Evolutionary conservation across 2,113 vertebrate species (phyloP), one percentile per base, ranked within the genome.

Genomic region (Ascaphus truei): DNA sequence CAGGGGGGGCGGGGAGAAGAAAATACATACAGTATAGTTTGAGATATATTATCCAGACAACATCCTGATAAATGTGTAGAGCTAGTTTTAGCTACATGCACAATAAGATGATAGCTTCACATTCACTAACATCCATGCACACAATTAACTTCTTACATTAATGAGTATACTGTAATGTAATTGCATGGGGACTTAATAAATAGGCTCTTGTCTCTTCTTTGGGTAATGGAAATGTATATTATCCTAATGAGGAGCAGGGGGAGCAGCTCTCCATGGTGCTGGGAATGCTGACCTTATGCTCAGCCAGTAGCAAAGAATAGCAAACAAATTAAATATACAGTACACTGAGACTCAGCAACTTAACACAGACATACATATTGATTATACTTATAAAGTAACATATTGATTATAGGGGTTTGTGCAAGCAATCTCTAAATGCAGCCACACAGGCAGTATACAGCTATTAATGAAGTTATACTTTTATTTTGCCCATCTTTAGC

Each of bases 231-330:
- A 29, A 26, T 13, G 22, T 50, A 20, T 25, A 26, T 34, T 64
- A 31, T 22, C 20, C 11, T 55, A 55, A 63, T 36, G 18, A 50
- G 43, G 8, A 34, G 9, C 20, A 48, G 43, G 12, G 27, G 23
- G 48, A 52, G 45, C 48, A 5, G 13, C 62, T 52, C 62, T 52
- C 47, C 33, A 52, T 52, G 62, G 47, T 51, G 47, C 47, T 52
- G 62, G 47, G 43, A 52, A 64, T 25, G 29, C 20, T 50, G 43
- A 27, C 30, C 43, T 30, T 30, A 16, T 9, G 36, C 59, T 62
- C 20, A 30, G 18, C 2, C 30, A 18, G n/a, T 43, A 41, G 15
- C 8, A 30, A 3, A n/a, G n/a, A n/a, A n/a, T n/a, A 57, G 18
- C 8, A 57, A 57, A 33, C 22, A 11, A 30, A 34, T 36, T 33